Evolutionary conservation across 1,140 invertebrate species (phyloP).

Genomic region (Lasioglossum albipes): DNA sequence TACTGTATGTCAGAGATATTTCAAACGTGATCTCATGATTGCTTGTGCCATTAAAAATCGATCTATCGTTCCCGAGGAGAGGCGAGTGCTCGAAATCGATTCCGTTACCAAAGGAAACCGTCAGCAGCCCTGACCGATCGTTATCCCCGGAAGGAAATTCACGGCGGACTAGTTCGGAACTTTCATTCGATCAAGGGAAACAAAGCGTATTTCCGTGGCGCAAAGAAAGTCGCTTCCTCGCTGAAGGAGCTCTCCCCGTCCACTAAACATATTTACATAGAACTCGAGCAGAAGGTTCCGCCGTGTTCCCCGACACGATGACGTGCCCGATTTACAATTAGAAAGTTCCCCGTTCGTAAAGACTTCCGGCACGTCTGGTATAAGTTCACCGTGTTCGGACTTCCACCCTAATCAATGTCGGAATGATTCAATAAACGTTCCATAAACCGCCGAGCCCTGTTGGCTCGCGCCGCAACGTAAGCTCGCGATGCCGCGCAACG

Average conservation of each 20-base stretch:
- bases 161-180: conserved; percentile 69
- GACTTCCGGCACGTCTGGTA: neutral
- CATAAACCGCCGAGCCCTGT: neutral
- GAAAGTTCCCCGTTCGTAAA: conserved; percentile 12
- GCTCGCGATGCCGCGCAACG: conserved; percentile 1
- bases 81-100: too few species aligned
- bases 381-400: neutral
- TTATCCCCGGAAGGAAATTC: conserved; percentile 68
- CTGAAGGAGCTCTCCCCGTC: neutral
- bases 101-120: conserved; percentile 15
- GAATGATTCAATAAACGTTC: conserved; percentile 37
- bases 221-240: conserved; percentile 54
- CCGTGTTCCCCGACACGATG: neutral
- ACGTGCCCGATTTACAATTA: conserved; percentile 38
- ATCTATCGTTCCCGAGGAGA: too few species aligned
- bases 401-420: conserved; percentile 22
- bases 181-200: conserved; percentile 68
- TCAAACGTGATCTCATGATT: too few species aligned
- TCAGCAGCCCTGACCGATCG: conserved; percentile 49
- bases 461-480: neutral
- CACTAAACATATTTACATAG: conserved; percentile 57
- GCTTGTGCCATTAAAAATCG: too few species aligned
- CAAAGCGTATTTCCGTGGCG: conserved; percentile 63
- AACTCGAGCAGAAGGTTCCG: neutral
- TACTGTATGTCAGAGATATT: neutral